Conservation (phyloP, 2,888 invertebrate species). For the Drosophila eohydei region DNA sequence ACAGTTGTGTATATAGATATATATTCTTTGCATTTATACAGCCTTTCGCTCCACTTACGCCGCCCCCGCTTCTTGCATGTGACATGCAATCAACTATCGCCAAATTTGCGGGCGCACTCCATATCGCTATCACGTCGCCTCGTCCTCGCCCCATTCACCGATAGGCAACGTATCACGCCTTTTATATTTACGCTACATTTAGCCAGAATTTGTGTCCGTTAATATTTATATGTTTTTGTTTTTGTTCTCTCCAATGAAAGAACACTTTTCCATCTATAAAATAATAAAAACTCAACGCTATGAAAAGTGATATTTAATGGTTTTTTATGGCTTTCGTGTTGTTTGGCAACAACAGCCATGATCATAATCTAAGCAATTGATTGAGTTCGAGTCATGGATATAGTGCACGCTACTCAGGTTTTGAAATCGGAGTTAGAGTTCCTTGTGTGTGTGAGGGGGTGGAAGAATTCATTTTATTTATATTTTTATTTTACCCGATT, state of each 20-base stretch:
- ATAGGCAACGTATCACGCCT: slow-evolving; percentile 6
- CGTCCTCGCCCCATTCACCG: slow-evolving; percentile 12
- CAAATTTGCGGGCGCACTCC: slow-evolving; percentile 52
- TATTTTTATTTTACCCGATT: background rate
- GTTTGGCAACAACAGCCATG: slow-evolving; percentile 41
- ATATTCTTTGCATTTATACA: slow-evolving; percentile 29
- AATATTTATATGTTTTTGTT: slow-evolving; percentile 11
- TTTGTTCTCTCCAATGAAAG: slow-evolving; percentile 1
- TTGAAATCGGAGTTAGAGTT: background rate
- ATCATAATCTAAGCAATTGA: slow-evolving; percentile 47
- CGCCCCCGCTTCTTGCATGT: slow-evolving; percentile 55
- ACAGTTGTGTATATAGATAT: slow-evolving; percentile 41
- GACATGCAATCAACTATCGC: slow-evolving; percentile 66
- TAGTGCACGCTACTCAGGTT: slow-evolving; percentile 27
- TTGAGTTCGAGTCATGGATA: slow-evolving; percentile 21
- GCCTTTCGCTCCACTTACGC: slow-evolving; percentile 1
- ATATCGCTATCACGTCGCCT: slow-evolving; percentile 29
- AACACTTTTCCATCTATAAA: slow-evolving; percentile 19
- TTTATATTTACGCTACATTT: slow-evolving; percentile 67
- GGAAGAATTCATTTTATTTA: background rate
- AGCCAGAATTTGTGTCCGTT: slow-evolving; percentile 36
- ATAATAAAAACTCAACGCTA: slow-evolving; percentile 32
- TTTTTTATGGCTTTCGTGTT: slow-evolving; percentile 56
- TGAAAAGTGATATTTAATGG: slow-evolving; percentile 66
- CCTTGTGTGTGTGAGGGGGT: background rate